Evolutionary conservation across 2,113 vertebrate genomes (phyloP).

Genomic region (Cebidichthys violaceus): DNA sequence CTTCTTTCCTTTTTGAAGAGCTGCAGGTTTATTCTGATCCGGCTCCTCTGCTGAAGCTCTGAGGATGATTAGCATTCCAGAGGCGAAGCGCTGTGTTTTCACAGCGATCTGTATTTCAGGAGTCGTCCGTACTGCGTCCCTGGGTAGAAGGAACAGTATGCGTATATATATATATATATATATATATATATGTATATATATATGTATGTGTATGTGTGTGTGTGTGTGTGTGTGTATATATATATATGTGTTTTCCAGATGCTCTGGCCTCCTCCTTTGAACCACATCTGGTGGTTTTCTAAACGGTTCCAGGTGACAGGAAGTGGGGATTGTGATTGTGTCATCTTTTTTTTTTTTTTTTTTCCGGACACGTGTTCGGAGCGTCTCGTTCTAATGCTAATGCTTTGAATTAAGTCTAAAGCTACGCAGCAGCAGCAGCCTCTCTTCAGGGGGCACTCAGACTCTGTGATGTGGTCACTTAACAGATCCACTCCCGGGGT

Average conservation of each 20-base stretch:
- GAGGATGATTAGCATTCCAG: slow-evolving; percentile 53
- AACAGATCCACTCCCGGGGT: slow-evolving; percentile 31
- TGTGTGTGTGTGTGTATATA: background rate
- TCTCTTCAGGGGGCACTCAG: slow-evolving; percentile 49
- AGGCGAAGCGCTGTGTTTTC: slow-evolving; percentile 12
- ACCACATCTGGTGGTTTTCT: slow-evolving; percentile 27
- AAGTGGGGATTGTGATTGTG: slow-evolving; percentile 3
- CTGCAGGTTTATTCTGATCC: background rate
- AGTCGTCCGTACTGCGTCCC: slow-evolving; percentile 10
- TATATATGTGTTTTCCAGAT: slow-evolving; percentile 48
- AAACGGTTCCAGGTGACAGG: slow-evolving; percentile 53
- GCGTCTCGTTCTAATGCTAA: slow-evolving; percentile 34
- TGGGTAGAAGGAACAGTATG: background rate
- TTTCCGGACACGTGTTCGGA: slow-evolving; percentile 3
- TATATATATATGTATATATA: slow-evolving; percentile 5
- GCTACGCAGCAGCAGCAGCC: slow-evolving; percentile 9
- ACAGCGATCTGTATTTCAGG: slow-evolving; percentile 41
- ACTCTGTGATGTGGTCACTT: slow-evolving; percentile 53
- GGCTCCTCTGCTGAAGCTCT: background rate
- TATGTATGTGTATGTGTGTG: no score
- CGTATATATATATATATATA: background rate
- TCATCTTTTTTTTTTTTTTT: no score
- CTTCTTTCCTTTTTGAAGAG: background rate
- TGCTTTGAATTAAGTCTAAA: slow-evolving; percentile 51
- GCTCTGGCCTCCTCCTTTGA: slow-evolving; percentile 3